Conservation (phyloP, 2,797 vertebrate genomes). For the Gephyroberyx darwinii region DNA sequence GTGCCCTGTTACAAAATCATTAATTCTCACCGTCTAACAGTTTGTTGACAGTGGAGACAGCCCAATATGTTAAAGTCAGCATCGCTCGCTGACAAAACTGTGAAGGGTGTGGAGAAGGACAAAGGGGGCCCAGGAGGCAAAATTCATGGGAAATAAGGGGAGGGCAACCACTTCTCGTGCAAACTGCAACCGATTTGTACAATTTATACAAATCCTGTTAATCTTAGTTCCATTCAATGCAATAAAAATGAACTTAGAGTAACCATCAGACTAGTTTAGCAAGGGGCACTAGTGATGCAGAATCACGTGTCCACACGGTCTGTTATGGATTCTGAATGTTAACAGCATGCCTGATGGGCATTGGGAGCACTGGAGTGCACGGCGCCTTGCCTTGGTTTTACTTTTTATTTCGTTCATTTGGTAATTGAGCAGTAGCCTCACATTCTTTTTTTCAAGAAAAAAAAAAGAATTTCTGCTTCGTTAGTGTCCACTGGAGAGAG, state of each 20-base stretch:
- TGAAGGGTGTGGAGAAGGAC: neutral
- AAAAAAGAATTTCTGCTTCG: too few relatives aligned
- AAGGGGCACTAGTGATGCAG: neutral
- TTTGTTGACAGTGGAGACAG: neutral
- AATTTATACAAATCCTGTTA: slow-evolving; percentile 30
- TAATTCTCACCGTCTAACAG: slow-evolving; percentile 35
- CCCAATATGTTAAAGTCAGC: slow-evolving; percentile 25
- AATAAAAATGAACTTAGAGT: neutral
- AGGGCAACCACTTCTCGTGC: neutral
- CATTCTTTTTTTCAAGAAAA: too few relatives aligned
- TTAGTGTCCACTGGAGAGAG: too few relatives aligned
- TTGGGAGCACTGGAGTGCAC: neutral
- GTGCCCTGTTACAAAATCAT: slow-evolving; percentile 33
- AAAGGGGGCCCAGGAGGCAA: neutral
- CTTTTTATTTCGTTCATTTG: neutral
- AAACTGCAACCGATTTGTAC: too few relatives aligned
- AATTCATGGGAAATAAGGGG: neutral
- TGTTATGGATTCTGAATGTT: neutral
- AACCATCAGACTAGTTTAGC: neutral
- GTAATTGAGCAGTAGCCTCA: too few relatives aligned
- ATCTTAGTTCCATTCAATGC: neutral
- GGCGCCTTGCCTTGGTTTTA: neutral
- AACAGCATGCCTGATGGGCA: neutral
- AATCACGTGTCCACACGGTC: neutral
- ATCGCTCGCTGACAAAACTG: slow-evolving; percentile 1